Percentiles rank a stretch among this genome's conserved stretches.
phyloP scores from a whole-genome alignment of 30 jellyfish, hydroid and myxozoan species.

The Turritopsis dohrnii region DNA sequence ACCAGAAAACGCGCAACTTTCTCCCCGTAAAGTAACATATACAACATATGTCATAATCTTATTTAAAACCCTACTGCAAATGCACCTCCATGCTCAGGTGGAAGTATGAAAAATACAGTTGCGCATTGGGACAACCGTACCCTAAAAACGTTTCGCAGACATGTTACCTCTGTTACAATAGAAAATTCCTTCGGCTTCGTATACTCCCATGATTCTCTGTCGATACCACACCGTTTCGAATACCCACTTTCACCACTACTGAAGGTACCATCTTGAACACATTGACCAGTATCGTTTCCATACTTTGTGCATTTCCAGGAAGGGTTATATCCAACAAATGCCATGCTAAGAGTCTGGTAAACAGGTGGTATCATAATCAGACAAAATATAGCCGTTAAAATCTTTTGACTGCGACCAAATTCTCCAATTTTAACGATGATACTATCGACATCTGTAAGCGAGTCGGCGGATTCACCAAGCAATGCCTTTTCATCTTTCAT shows the following conservation, averaged over 20 bases:
- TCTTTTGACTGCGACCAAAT: constrained; percentile 62
- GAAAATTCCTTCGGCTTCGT: constrained; percentile 41
- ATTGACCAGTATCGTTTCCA: constrained; percentile 10
- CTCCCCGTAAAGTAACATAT: no score
- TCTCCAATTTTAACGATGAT: constrained; percentile 60
- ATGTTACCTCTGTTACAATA: constrained; percentile 63
- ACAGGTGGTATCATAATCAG: constrained; percentile 68
- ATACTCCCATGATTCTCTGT: constrained; percentile 60
- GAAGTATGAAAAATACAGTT: no score
- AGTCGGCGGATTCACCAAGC: background rate
- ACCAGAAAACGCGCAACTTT: no score
- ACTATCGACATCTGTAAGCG: constrained; percentile 56
- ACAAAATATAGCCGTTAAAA: constrained; percentile 50
- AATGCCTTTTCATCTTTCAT: constrained; percentile 11
- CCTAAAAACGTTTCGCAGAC: background rate
- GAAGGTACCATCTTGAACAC: constrained; percentile 16
- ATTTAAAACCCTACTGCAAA: no score
- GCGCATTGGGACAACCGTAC: no score
- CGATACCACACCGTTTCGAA: constrained; percentile 40
- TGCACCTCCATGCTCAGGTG: no score
- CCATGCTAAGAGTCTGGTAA: constrained; percentile 60
- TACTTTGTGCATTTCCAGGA: constrained; percentile 31
- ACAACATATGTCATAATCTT: no score
- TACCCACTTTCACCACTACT: background rate
- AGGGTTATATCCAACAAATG: constrained; percentile 54